Conservation (phyloP, 30 jellyfish, hydroid and myxozoan species). For the Catostylus mosaicus region DNA sequence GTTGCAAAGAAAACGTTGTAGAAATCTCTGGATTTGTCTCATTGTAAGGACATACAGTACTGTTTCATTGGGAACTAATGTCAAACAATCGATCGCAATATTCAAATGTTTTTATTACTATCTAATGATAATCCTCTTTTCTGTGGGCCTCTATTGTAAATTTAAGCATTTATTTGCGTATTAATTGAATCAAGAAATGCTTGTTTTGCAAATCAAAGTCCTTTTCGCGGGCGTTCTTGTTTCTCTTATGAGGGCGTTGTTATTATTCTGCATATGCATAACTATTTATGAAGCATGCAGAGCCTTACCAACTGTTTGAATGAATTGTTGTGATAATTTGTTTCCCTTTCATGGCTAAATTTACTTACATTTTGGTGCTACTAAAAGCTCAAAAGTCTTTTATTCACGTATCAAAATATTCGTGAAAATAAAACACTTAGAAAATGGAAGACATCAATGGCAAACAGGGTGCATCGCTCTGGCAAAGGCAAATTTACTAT, state of each 20-base stretch:
- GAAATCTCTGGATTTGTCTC: neutral
- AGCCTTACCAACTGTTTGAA: neutral
- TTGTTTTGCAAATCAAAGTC: neutral
- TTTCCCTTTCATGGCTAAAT: too few species aligned
- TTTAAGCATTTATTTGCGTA: neutral
- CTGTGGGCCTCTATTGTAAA: neutral
- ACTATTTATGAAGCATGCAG: neutral
- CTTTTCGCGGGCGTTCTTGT: neutral
- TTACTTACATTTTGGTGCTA: too few species aligned
- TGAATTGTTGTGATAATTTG: too few species aligned
- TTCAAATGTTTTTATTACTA: neutral
- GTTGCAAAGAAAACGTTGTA: neutral
- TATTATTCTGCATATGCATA: neutral
- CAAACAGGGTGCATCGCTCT: too few species aligned
- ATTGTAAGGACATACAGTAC: neutral
- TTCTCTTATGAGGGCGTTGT: neutral
- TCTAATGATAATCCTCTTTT: neutral
- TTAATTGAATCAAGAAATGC: constrained; percentile 7
- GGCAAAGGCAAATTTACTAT: too few species aligned
- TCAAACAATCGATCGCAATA: neutral
- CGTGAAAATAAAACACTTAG: too few species aligned
- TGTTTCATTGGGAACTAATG: neutral
- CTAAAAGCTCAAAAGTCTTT: too few species aligned
- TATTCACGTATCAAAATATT: too few species aligned
- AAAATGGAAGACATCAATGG: too few species aligned